Evolutionary conservation across 1,140 invertebrate genomes (phyloP), one percentile per base, ranked within the genome.

Genomic region (Melanaphis sacchari): DNA sequence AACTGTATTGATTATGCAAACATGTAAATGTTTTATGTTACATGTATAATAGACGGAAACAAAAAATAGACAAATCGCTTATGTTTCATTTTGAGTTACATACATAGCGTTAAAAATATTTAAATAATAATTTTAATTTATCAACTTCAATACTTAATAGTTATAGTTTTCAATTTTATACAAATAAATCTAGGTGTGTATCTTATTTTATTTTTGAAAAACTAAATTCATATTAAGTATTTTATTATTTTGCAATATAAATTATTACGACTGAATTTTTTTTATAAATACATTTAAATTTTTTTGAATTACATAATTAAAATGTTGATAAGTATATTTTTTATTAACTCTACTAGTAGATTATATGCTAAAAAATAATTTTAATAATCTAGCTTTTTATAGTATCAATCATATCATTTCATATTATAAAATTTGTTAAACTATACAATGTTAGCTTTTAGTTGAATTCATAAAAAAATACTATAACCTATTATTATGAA

Each of bases 1-100:
- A 90, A 59, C 88, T 90, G 88, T 52, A 90, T 90, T 59, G 18
- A 59, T 90, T 90, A n/a, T 40, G 38, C 36, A 40, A 40, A 26
- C 54, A 90, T 90, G 38, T 90, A 40, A 54, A 90, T 90, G 41
- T 90, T 0, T 90, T 24, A 59, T 59, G 15, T 59, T 31, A 41
- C 36, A 41, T 24, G 7, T 40, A 36, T 52, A 43, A 8, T 54
- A 54, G 18, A 26, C 7, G 49, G 31, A 89, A 52, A 90, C 18
- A 59, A 21, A 36, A 90, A 59, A 54, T 59, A 38, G 22, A 26
- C 4, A 54, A 24, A 31, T 87, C n/a, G 11, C 41, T n/a, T 26
- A 36, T 88, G 21, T 1, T 41, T 87, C 15, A 46, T 43, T 26
- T 85, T 87, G 5, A 87, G 18, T 87, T 85, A 87, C 11, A 24